A percentile compares a stretch with the other conserved stretches of the same genome.
Conservation (phyloP, 1,140 invertebrate species). For the Neodiprion pinetum region DNA sequence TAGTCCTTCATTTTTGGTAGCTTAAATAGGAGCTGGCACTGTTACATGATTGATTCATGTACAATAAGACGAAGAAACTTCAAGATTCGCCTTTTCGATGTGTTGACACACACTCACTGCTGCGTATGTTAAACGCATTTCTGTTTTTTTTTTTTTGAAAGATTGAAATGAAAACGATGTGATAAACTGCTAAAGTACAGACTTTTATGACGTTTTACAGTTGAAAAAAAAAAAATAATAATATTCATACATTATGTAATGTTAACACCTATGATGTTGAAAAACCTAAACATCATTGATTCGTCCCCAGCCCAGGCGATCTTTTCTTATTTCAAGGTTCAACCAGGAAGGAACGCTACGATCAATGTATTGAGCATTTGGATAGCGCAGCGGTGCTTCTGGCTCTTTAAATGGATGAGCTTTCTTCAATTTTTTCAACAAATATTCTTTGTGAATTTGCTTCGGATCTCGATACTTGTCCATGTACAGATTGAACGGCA, state of each 20-base stretch:
- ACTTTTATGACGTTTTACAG: too few species aligned
- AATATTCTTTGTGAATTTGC: constrained; percentile 85
- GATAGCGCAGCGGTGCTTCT: constrained; percentile 72
- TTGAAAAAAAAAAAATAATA: background rate
- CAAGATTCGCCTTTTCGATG: too few species aligned
- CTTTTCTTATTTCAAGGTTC: constrained; percentile 72
- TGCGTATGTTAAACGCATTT: too few species aligned
- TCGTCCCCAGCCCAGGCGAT: constrained; percentile 70
- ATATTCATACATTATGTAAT: background rate
- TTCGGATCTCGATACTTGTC: constrained; percentile 91
- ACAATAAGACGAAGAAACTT: too few species aligned
- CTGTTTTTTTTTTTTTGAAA: too few species aligned
- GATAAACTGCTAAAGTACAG: too few species aligned
- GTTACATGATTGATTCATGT: too few species aligned
- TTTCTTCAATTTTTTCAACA: constrained; percentile 80
- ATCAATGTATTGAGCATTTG: constrained; percentile 72
- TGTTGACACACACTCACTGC: too few species aligned
- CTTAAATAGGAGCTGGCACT: too few species aligned
- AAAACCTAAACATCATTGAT: constrained; percentile 65
- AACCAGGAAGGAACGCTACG: constrained; percentile 77
- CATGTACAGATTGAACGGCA: constrained; percentile 89
- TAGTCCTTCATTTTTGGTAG: too few species aligned
- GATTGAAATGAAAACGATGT: too few species aligned
- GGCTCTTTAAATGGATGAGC: constrained; percentile 83
- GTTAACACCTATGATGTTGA: background rate